Evolutionary conservation across 2,113 vertebrate species (phyloP), one percentile per base, ranked within the genome.

Genomic region (Sapayoa aenigma): DNA sequence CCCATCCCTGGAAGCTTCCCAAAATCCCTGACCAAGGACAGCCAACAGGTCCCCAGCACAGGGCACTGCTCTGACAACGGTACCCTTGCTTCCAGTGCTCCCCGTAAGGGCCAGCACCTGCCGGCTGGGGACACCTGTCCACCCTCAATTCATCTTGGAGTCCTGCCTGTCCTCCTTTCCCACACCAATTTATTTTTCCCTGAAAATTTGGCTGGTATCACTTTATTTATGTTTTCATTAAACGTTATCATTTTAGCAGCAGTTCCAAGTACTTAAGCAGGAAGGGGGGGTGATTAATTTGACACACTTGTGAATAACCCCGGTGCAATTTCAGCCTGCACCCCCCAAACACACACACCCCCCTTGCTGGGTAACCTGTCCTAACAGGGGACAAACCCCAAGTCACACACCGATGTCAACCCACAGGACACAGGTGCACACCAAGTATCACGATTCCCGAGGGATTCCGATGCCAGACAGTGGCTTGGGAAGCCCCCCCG

Each of bases 401-500:
- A 28, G 9, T 11, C 44, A 3, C 5, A 1, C 21, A 15, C 23
- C 3, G 1, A 9, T 1, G 5, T 11, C 50, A n/a, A 37, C 18
- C 53, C 2, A 1, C 33, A 4, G 35, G 28, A 13, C 37, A 35
- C 1, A 8, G 47, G 35, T 6, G 11, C 15, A 1, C 44, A 7
- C 2, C 21, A 0, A n/a, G 19, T 2, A 8, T 0, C 1, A 1
- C 0, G 1, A 18, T 53, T 65, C 49, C 63, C 11, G 4, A 50
- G 73, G 58, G 76, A 79, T 47, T 12, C 9, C 11, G 9, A 2
- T 3, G 16, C 59, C 8, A 1, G 33, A 53, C 47, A 13, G 71
- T 12, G 37, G 37, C 59, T 28, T 2, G 9, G 10, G 62, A 71
- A 78, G 23, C 69, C 75, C 65, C 71, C 20, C 20, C n/a, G n/a